Base-by-base conservation (phyloP, 2,113 vertebrate species). In the Prolemur simus region DNA sequence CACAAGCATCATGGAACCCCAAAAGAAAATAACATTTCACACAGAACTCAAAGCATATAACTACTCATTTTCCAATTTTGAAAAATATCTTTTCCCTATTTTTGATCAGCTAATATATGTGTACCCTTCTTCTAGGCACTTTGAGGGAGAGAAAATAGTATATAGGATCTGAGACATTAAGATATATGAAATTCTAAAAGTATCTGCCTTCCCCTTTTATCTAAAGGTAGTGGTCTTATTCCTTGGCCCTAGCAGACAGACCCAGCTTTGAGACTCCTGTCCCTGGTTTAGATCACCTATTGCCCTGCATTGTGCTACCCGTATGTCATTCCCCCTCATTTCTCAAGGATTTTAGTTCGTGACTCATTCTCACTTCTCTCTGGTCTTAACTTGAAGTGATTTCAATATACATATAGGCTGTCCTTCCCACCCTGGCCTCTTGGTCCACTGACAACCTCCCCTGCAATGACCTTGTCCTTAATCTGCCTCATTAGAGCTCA, bases 141-240 rank as follows among this genome's bases (percentile, higher is more conserved):
- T 66, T 47, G 32, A 89, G 14, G 78, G 91, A 93, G 37, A 58
- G 34, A 74, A 83, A 76, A 71, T n/a, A 64, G 25, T 42, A 49
- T 73, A 54, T 7, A 87, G 39, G 52, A 8, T 34, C 23, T 87
- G 14, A 49, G 64, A 90, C 0, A 6, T 74, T 90, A 94, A 73
- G 42, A 83, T 71, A 94, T 69, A 77, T 52, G 66, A 89, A 95
- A 63, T 94, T 73, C 69, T 92, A 63, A 66, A 82, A 39, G 37
- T 49, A 13, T 47, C 39, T 92, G 49, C 54, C 29, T 92, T 95
- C 54, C 58, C 47, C 60, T 37, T 80, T 83, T 66, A 85, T 32
- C 78, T 23, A 93, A 37, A 56, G 52, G 20, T 60, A 23, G 68
- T 21, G 32, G 23, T 42, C 32, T 71, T 63, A 39, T 25, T 42